phyloP scores from a whole-genome alignment of 2,797 vertebrate species.

The Urocyon cinereoargenteus region DNA sequence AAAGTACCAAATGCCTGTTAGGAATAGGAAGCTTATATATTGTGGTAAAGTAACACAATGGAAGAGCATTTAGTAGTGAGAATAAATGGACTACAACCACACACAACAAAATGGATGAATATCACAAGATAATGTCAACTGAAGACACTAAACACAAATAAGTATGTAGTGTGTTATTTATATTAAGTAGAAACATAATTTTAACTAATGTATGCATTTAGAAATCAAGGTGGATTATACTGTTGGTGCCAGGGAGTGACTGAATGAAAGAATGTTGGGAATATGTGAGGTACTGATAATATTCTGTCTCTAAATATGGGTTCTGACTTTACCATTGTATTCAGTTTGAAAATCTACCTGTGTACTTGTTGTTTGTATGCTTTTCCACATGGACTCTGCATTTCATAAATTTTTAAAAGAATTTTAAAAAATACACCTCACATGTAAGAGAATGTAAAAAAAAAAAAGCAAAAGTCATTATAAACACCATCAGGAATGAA shows the following conservation, averaged over 20 bases:
- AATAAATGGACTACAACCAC: background rate
- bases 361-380: background rate
- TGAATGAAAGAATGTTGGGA: background rate
- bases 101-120: background rate
- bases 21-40: background rate
- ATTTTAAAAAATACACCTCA: background rate
- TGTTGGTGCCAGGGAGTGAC: background rate
- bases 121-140: background rate
- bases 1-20: background rate
- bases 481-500: background rate
- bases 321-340: background rate
- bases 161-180: background rate
- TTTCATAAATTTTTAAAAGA: background rate
- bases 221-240: background rate
- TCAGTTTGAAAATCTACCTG: background rate
- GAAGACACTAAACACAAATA: background rate
- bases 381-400: background rate
- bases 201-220: background rate
- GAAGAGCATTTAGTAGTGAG: background rate
- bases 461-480: background rate
- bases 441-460: background rate
- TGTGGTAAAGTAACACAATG: background rate
- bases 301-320: background rate
- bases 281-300: background rate
- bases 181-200: background rate